Base-by-base conservation (phyloP, 2,888 invertebrate genomes). In the Chrysolina haemoptera region DNA sequence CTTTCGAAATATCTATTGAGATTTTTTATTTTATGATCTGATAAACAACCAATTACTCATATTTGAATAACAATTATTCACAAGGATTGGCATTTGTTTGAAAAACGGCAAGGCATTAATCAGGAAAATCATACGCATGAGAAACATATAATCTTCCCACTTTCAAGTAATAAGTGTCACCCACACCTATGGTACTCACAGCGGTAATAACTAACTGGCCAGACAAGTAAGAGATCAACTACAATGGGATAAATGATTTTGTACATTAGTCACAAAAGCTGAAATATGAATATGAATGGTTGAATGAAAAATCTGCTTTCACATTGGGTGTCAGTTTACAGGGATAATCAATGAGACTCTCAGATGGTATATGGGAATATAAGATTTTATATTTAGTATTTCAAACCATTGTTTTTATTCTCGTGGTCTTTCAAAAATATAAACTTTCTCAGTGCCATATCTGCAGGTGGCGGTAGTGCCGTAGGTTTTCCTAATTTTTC, bases 251-350 rank as follows among this genome's bases (percentile, higher is more conserved):
- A 16, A 48, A 16, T 48, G 48, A 48, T 48, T 48, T 48, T 10
- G 48, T 48, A 48, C 48, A 48, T 48, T 48, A 16, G 16, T 48
- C 16, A 48, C 48, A 48, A 18, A 48, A 48, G 48, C 16, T 62
- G 22, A 27, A 6, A 35, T 35, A 16, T 35, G n/a, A 16, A 48
- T 16, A 48, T 48, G 48, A 16, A 16, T 2, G 16, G 16, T 10
- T n/a, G 16, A 48, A 48, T 16, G 16, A 48, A 48, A 48, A 16
- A 48, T 48, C 10, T 16, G 16, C 48, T 48, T 16, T 48, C 48
- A n/a, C 16, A 48, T 48, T 16, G 10, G 16, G 9, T 48, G n/a
- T 48, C 48, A 48, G 48, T 48, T 2, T 48, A 16, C 16, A 16
- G 16, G 16, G 48, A 16, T 2, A n/a, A 10, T 16, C 16, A 10